Evolutionary conservation across 1,140 invertebrate species (phyloP), one percentile per base, ranked within the genome.

Genomic region (Monomorium pharaonis): DNA sequence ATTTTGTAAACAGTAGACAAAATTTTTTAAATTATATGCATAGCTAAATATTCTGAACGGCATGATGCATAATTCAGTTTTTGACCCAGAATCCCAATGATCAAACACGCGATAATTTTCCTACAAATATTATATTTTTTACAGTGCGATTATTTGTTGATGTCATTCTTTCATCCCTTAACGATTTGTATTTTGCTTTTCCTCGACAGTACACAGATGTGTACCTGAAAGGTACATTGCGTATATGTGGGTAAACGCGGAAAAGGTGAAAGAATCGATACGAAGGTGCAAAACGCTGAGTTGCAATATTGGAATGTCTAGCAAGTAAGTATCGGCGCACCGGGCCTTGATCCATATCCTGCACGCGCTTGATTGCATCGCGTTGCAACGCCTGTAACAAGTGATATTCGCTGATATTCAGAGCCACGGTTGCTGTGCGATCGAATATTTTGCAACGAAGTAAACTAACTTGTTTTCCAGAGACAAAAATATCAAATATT

Each of bases 261-360:
- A 67, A 81, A 87, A 83, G 51, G 72, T 65, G 75, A 72, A 86
- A 88, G 91, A 90, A 37, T 74, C 58, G 44, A 56, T 37, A 42
- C 47, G 56, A 84, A 74, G 51, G 80, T 70, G 88, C 70, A 85
- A 89, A 92, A 88, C 80, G 89, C 91, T 84, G 90, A 92, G 80
- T 93, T 91, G 90, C 91, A 91, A 91, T 93, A 92, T 91, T 84
- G 87, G 90, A 92, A 92, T 92, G 92, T 85, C 87, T 91, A 75
- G 56, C 75, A 88, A 89, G 88, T 91, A 91, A 92, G 92, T 92
- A 92, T 91, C 89, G 88, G 84, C 85, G 63, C 80, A 72, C 63
- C 51, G 78, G 83, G 92, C 92, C 93, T 94, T 94, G 93, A 94
- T 93, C 93, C 91, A 94, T 84, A 93, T 94, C 89, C 56, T 75